Evolutionary conservation across 2,888 invertebrate species (phyloP), one percentile per base, ranked within the genome.

Genomic region (Zygogramma bicolorata): DNA sequence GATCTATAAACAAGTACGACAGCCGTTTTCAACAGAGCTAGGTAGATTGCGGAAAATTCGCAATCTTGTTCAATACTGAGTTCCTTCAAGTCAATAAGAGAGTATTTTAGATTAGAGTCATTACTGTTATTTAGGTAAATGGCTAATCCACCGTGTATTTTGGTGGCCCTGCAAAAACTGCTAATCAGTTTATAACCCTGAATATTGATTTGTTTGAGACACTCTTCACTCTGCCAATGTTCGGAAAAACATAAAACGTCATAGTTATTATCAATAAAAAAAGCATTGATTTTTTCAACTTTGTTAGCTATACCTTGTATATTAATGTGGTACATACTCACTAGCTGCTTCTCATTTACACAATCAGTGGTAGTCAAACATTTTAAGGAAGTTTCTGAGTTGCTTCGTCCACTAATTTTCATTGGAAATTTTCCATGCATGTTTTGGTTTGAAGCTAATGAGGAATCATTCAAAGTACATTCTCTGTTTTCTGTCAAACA

Each of bases 121-220:
- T 58, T 58, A 27, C 27, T 58, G 58, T 58, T 58, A 58, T 25
- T 58, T 15, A 58, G 22, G 58, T 58, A 58, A 58, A 58, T 58
- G 58, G 58, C 22, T 58, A 58, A 18, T 10, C 20, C 58, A 58
- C 58, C 58, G 6, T 58, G 27, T 27, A 58, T 25, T 38, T 38
- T 38, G 10, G 4, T 38, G 38, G 13, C 10, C 13, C 38, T 38
- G 38, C 7, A 38, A 29, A n/a, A n/a, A n/a, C n/a, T n/a, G n/a
- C n/a, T n/a, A n/a, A n/a, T n/a, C n/a, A n/a, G n/a, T n/a, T n/a
- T n/a, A n/a, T n/a, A n/a, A n/a, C n/a, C n/a, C n/a, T n/a, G n/a
- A n/a, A n/a, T n/a, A n/a, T n/a, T n/a, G n/a, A n/a, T n/a, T n/a
- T n/a, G n/a, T n/a, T n/a, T n/a, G n/a, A n/a, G n/a, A n/a, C n/a